phyloP scores from a whole-genome alignment of 35 echinoderm and acorn worm genomes.

The Ptychodera flava region DNA sequence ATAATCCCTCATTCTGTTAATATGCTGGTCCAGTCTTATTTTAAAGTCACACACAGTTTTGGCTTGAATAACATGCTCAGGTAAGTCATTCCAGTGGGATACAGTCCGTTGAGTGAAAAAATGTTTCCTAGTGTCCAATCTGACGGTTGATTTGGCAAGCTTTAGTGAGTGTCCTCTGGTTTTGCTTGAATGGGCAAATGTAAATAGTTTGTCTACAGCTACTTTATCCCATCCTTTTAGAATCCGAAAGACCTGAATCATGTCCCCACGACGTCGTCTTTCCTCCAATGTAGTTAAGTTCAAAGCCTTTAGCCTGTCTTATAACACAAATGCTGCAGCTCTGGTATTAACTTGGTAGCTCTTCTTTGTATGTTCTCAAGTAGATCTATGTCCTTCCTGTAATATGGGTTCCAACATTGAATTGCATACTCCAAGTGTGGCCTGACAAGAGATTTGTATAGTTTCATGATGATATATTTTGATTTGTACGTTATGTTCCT shows the following conservation, averaged over 20 bases:
- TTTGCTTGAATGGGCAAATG: neutral
- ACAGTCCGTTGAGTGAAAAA: slow-evolving; percentile 33
- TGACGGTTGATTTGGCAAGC: slow-evolving; percentile 11
- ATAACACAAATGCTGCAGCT: slow-evolving; percentile 10
- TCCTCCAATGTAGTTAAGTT: slow-evolving; percentile 7
- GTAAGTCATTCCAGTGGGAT: slow-evolving; percentile 31
- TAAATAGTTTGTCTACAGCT: neutral
- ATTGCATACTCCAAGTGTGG: slow-evolving; percentile 20
- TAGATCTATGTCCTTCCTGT: slow-evolving; percentile 16
- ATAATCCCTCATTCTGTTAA: neutral
- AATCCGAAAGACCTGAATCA: slow-evolving; percentile 16
- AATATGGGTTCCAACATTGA: slow-evolving; percentile 18
- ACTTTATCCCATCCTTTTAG: slow-evolving; percentile 19
- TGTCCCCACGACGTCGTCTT: slow-evolving; percentile 4
- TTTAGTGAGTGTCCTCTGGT: neutral
- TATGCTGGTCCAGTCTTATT: slow-evolving; percentile 6
- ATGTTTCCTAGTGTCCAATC: slow-evolving; percentile 23
- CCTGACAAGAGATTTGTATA: slow-evolving; percentile 17
- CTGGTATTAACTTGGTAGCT: slow-evolving; percentile 20
- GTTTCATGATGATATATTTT: slow-evolving; percentile 12
- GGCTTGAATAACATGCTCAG: slow-evolving; percentile 14
- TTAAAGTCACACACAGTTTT: slow-evolving; percentile 18
- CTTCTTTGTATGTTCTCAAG: slow-evolving; percentile 17
- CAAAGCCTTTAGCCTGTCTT: neutral
- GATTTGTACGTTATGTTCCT: neutral